Conservation (phyloP, 2,113 vertebrate genomes). For the Amblyornis subalaris region DNA sequence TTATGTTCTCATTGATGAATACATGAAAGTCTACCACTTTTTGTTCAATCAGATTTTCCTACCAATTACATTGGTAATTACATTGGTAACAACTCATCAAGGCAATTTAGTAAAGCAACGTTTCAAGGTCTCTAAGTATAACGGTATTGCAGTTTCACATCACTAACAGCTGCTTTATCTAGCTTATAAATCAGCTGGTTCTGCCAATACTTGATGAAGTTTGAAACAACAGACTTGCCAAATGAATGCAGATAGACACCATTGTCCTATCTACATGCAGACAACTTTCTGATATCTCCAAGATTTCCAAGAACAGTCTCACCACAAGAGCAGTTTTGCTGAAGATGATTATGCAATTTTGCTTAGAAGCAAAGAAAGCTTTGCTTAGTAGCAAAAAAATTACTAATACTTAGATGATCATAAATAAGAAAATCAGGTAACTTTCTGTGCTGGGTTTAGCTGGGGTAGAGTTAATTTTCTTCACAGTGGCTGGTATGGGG, state of each 20-base stretch:
- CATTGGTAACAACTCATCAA: not conserved
- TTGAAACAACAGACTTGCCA: not conserved
- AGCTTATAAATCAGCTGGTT: not conserved
- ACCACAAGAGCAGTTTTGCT: not conserved
- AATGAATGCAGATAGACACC: not conserved
- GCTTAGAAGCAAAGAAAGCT: not conserved
- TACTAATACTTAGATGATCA: not conserved
- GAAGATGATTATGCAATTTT: not conserved
- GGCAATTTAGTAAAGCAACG: not conserved
- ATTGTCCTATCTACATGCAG: rapidly evolving
- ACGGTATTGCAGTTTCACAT: not conserved
- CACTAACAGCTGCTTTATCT: not conserved
- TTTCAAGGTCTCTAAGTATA: not conserved
- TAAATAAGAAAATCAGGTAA: not conserved
- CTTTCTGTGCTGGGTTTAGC: not conserved
- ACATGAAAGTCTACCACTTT: not conserved
- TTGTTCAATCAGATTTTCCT: not conserved
- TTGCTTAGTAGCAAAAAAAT: not conserved
- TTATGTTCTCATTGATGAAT: not conserved
- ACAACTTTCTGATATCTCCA: not conserved
- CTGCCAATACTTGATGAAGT: not conserved
- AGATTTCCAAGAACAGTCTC: not conserved
- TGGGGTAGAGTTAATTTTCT: not conserved
- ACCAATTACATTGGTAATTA: not conserved
- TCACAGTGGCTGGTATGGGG: not conserved